Conservation (phyloP, 2,888 invertebrate genomes). For the Entomobrya multifasciata region DNA sequence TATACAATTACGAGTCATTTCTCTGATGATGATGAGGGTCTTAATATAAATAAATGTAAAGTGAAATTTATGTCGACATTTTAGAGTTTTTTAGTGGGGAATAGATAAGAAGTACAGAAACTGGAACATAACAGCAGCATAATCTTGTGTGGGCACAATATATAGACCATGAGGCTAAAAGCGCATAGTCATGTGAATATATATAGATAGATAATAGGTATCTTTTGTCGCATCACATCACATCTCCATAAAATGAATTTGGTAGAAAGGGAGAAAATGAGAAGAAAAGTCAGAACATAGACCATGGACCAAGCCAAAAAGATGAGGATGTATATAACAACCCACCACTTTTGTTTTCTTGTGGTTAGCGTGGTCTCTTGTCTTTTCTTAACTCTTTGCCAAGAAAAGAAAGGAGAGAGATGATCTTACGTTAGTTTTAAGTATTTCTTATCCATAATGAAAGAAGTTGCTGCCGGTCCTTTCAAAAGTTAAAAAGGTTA, state of each 20-base stretch:
- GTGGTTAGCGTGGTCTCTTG: not conserved
- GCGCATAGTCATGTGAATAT: no score
- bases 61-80: constrained; percentile 21
- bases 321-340: not conserved
- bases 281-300: no score
- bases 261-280: not conserved
- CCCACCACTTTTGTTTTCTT: constrained; percentile 7
- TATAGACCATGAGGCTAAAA: no score
- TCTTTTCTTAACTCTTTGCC: not conserved
- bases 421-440: no score
- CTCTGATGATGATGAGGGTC: constrained; percentile 7
- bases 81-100: not conserved
- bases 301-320: not conserved
- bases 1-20: constrained; percentile 12
- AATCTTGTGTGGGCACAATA: no score
- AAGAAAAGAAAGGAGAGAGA: not conserved
- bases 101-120: not conserved
- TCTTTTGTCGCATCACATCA: not conserved
- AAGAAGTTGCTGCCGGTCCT: not conserved
- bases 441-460: constrained; percentile 19
- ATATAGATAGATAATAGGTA: not conserved
- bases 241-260: constrained; percentile 24
- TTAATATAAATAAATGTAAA: constrained; percentile 21
- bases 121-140: not conserved
- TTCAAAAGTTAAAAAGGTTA: constrained; percentile 35